Percentiles rank a stretch among this genome's conserved stretches.
Conservation (phyloP, 2,113 vertebrate genomes). For the Vulpes vulpes region DNA sequence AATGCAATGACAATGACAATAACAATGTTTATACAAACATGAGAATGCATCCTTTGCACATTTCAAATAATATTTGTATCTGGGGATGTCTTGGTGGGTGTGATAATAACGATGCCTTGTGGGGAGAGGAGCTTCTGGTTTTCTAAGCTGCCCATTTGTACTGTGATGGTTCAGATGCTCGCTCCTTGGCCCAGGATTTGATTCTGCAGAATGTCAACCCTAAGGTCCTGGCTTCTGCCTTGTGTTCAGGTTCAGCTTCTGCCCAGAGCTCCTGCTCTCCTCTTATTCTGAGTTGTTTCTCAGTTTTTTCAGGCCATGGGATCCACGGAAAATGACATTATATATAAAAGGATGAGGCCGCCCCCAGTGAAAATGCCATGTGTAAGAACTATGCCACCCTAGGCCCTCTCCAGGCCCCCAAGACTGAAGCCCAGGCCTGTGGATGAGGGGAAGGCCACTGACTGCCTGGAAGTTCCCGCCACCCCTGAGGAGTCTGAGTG, state of each 20-base stretch:
- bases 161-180: fast-evolving
- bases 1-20: neutral
- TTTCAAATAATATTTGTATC: neutral
- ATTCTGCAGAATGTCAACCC: neutral
- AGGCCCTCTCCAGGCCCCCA: fast-evolving
- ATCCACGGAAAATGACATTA: neutral
- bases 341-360: neutral
- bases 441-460: fast-evolving
- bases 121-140: fast-evolving
- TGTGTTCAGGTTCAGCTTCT: neutral
- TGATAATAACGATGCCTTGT: neutral
- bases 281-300: neutral
- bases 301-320: neutral
- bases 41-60: neutral
- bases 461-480: neutral
- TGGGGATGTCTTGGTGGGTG: neutral
- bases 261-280: neutral
- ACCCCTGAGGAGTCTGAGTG: neutral
- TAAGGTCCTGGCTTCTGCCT: neutral
- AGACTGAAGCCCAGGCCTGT: neutral
- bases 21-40: neutral
- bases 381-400: too few species aligned
- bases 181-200: fast-evolving
- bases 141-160: fast-evolving
- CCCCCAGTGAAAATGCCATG: neutral